These are phyloP conservation scores for Lepus europaeus DNA, from an alignment of 2,113 vertebrate genomes.

Conservation along the genomic window DNA sequence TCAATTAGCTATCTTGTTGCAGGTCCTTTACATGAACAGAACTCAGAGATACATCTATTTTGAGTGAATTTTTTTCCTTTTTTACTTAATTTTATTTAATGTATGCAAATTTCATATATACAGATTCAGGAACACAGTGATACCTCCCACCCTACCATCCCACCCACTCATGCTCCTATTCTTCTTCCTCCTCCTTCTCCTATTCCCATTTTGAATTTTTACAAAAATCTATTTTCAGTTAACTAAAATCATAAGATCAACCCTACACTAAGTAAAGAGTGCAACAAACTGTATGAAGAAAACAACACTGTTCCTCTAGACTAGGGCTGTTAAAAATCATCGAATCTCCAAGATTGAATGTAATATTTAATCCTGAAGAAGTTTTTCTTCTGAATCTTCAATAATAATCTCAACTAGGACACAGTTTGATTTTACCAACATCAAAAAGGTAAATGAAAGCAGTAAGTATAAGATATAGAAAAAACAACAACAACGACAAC, in stretches of 20 bases:
- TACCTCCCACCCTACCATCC: too few relatives aligned
- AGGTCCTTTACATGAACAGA: neutral
- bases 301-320: too few relatives aligned
- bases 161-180: too few relatives aligned
- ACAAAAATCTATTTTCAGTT: too few relatives aligned
- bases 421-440: constrained; percentile 56
- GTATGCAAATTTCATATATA: too few relatives aligned
- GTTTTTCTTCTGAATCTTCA: constrained; percentile 41
- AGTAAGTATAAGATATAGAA: neutral
- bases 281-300: too few relatives aligned
- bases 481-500: neutral
- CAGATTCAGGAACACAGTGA: too few relatives aligned
- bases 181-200: too few relatives aligned
- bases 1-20: neutral
- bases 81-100: neutral
- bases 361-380: constrained; percentile 52
- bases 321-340: too few relatives aligned
- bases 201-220: too few relatives aligned
- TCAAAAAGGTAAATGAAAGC: constrained; percentile 40
- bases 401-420: constrained; percentile 45
- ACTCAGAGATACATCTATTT: constrained; percentile 17
- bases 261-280: too few relatives aligned
- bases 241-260: too few relatives aligned
- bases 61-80: neutral
- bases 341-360: neutral